Evolutionary conservation across 2,113 vertebrate species (phyloP).

Genomic region (Orthochromis malagaraziensis): DNA sequence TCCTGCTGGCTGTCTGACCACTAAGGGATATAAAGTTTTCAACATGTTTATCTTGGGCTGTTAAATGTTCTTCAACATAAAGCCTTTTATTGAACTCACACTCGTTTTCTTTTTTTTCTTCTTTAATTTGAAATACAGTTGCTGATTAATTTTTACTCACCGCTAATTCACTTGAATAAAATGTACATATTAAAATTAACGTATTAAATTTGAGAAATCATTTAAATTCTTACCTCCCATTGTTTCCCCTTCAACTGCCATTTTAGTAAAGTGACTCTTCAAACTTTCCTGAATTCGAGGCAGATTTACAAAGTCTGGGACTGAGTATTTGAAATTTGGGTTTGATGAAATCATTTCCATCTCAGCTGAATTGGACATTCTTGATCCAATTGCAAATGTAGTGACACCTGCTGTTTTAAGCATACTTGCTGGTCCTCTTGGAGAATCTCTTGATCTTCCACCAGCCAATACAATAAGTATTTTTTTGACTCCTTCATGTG

Average conservation of each 20-base stretch:
- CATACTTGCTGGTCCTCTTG: constrained; percentile 48
- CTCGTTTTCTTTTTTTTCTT: neutral
- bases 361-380: constrained; percentile 43
- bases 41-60: neutral
- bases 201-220: neutral
- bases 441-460: constrained; percentile 67
- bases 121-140: neutral
- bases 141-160: neutral
- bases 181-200: neutral
- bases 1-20: neutral
- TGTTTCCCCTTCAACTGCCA: neutral
- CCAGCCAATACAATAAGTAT: constrained; percentile 64
- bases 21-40: neutral
- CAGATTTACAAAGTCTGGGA: constrained; percentile 60
- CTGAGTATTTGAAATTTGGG: constrained; percentile 34
- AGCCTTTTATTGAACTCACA: neutral
- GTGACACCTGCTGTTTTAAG: constrained; percentile 58
- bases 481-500: constrained; percentile 45
- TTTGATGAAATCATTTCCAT: constrained; percentile 56
- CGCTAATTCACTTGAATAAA: neutral
- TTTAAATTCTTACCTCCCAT: constrained; percentile 37
- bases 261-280: constrained; percentile 19
- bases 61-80: neutral
- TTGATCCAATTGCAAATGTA: constrained; percentile 62
- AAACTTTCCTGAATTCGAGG: constrained; percentile 42